A percentile compares a stretch with the other conserved stretches of the same genome.
phyloP scores from a whole-genome alignment of 2,888 invertebrate genomes.

The Adelognathus sp. region DNA sequence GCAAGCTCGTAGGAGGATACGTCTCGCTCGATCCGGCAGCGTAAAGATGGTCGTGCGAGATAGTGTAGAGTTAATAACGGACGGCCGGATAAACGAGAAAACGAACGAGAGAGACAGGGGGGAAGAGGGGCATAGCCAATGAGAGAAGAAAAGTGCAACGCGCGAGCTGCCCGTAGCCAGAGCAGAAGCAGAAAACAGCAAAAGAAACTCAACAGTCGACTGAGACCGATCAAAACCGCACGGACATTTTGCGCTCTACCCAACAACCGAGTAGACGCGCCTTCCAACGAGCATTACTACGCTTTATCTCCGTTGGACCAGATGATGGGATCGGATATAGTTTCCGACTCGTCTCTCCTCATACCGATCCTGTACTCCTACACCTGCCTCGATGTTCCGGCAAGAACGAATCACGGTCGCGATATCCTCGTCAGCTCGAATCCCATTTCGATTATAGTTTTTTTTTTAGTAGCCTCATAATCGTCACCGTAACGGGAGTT shows the following conservation, averaged over 20 bases:
- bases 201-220: conserved; percentile 37
- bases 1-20: conserved; percentile 53
- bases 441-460: too few relatives aligned
- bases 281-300: conserved; percentile 58
- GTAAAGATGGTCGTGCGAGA: conserved; percentile 78
- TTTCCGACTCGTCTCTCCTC: not conserved
- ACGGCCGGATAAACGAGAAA: conserved; percentile 72
- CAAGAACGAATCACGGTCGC: too few relatives aligned
- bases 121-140: conserved; percentile 44
- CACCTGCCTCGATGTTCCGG: not conserved
- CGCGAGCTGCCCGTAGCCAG: conserved; percentile 5
- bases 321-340: conserved; percentile 50
- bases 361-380: conserved; percentile 1
- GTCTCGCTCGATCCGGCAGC: conserved; percentile 75
- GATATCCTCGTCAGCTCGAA: too few relatives aligned
- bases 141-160: conserved; percentile 54
- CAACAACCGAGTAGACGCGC: conserved; percentile 57
- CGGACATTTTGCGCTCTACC: conserved; percentile 57
- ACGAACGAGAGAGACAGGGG: conserved; percentile 28
- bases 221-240: conserved; percentile 60
- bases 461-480: too few relatives aligned
- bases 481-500: too few relatives aligned
- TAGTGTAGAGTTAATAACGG: conserved; percentile 78
- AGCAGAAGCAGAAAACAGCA: conserved; percentile 54
- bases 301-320: conserved; percentile 58